phyloP scores from a whole-genome alignment of 2,113 vertebrate genomes.

The Pholis gunnellus region DNA sequence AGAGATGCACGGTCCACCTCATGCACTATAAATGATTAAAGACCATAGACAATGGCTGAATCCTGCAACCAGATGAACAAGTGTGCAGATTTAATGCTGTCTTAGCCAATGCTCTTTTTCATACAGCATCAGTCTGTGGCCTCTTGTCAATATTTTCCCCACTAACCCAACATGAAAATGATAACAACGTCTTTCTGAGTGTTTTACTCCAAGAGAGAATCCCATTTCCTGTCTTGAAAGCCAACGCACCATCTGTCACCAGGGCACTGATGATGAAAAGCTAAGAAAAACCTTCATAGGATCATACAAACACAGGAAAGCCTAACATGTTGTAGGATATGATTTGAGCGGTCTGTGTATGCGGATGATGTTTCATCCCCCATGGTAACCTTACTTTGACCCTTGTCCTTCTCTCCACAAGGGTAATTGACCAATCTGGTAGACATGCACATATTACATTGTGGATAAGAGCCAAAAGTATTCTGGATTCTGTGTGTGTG shows the following conservation, averaged over 20 bases:
- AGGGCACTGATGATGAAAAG: slow-evolving; percentile 42
- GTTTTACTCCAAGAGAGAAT: slow-evolving; percentile 50
- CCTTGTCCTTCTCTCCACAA: slow-evolving; percentile 54
- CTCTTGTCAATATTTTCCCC: slow-evolving; percentile 43
- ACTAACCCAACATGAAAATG: slow-evolving; percentile 44
- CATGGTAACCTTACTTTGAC: slow-evolving; percentile 60
- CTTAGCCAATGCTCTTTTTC: slow-evolving; percentile 22
- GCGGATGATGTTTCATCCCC: slow-evolving; percentile 57
- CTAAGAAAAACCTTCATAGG: slow-evolving; percentile 34
- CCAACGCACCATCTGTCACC: slow-evolving; percentile 59
- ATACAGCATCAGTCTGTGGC: slow-evolving; percentile 26
- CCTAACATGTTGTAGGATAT: slow-evolving; percentile 48
- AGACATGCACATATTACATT: slow-evolving; percentile 33
- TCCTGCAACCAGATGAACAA: slow-evolving; percentile 65
- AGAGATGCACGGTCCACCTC: slow-evolving; percentile 72
- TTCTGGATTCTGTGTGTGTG: slow-evolving; percentile 25
- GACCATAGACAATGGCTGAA: slow-evolving; percentile 61
- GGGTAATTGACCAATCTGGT: slow-evolving; percentile 65
- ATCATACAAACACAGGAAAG: slow-evolving; percentile 36
- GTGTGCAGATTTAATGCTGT: slow-evolving; percentile 53
- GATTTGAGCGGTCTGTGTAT: slow-evolving; percentile 45
- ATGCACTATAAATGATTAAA: slow-evolving; percentile 78
- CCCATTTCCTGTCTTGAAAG: slow-evolving; percentile 53
- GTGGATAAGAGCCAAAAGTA: slow-evolving; percentile 59
- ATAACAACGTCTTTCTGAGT: slow-evolving; percentile 45